Percentiles rank a stretch among this genome's conserved stretches.
Conservation (phyloP, 2,113 vertebrate species). For the Dromiciops gliroides region DNA sequence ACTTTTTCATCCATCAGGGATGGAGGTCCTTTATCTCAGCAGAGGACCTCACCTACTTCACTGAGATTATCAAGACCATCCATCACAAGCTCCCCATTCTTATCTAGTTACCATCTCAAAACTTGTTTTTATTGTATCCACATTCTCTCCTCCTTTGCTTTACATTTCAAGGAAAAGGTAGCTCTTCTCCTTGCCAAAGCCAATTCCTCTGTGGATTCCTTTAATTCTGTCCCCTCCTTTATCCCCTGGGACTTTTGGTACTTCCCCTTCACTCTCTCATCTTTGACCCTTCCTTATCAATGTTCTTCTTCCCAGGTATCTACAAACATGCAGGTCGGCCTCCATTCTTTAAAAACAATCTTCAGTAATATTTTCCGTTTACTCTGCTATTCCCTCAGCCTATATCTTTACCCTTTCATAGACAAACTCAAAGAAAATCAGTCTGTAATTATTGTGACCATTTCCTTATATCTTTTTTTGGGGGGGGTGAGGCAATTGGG, state of each 20-base stretch:
- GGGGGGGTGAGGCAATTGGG: no score
- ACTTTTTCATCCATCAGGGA: not conserved
- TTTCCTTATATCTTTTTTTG: not conserved
- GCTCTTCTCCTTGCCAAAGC: not conserved
- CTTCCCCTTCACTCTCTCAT: not conserved
- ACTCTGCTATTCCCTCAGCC: not conserved
- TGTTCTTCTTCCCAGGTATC: not conserved
- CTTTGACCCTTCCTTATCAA: not conserved
- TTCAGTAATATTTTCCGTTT: not conserved
- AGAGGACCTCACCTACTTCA: not conserved
- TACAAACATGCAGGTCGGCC: not conserved
- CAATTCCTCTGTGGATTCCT: not conserved
- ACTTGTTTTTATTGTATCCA: not conserved
- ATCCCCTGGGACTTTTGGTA: not conserved
- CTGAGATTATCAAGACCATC: not conserved
- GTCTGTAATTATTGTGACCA: not conserved
- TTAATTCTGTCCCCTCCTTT: not conserved
- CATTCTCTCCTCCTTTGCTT: not conserved
- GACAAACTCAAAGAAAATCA: not conserved
- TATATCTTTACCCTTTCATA: not conserved
- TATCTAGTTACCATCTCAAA: not conserved
- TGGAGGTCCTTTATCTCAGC: not conserved
- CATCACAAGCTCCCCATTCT: no score
- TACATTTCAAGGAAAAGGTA: not conserved
- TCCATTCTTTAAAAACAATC: not conserved